These are phyloP conservation scores for Fragum fragum DNA, from an alignment of 2,888 invertebrate genomes.

Conservation along the genomic window DNA sequence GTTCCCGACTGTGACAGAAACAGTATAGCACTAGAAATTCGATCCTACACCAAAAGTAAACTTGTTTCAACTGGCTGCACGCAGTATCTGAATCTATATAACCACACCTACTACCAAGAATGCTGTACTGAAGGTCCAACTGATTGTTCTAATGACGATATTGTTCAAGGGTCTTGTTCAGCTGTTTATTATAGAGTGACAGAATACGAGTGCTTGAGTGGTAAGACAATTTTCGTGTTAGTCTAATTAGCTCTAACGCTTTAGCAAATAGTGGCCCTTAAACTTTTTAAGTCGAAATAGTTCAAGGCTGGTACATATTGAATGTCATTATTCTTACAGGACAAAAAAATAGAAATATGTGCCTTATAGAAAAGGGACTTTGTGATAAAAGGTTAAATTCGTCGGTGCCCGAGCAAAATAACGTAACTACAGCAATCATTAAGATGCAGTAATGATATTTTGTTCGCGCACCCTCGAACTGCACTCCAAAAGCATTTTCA, in stretches of 20 bases:
- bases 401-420: too few species aligned
- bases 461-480: too few species aligned
- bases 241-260: background rate
- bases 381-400: too few species aligned
- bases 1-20: constrained; percentile 38
- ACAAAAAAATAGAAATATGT: too few species aligned
- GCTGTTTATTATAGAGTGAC: constrained; percentile 30
- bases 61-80: constrained; percentile 10
- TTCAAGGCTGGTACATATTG: too few species aligned
- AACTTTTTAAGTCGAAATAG: too few species aligned
- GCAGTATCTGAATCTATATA: constrained; percentile 14
- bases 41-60: constrained; percentile 29
- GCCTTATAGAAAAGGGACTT: too few species aligned
- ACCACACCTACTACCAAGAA: constrained; percentile 15
- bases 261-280: too few species aligned
- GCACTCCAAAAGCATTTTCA: too few species aligned
- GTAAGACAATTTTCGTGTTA: constrained; percentile 3
- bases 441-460: too few species aligned
- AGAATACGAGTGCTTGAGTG: constrained; percentile 39
- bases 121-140: constrained; percentile 39
- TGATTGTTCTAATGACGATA: constrained; percentile 31
- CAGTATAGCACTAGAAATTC: constrained; percentile 12
- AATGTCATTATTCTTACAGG: too few species aligned
- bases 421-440: too few species aligned
- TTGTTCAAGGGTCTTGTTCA: constrained; percentile 24